Conservation (phyloP, 2,888 invertebrate species). For the Caenorhabditis angaria region DNA sequence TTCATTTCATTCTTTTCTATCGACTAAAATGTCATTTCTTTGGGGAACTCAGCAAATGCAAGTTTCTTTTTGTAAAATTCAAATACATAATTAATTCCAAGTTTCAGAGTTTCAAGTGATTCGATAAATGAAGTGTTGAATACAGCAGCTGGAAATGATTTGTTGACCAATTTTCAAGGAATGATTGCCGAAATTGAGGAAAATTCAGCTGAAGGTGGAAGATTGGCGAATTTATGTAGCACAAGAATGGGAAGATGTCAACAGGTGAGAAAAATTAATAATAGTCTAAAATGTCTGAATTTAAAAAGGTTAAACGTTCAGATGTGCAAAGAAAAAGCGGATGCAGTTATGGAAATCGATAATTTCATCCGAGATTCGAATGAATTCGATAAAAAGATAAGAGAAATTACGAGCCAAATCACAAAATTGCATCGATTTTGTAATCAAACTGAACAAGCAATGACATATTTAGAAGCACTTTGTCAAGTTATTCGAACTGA, state of each 20-base stretch:
- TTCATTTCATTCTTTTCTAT: neutral
- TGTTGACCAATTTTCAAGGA: slow-evolving; percentile 46
- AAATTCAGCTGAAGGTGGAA: slow-evolving; percentile 45
- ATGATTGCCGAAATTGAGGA: slow-evolving; percentile 40
- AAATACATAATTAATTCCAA: neutral
- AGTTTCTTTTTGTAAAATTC: neutral
- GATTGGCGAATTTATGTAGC: slow-evolving; percentile 55
- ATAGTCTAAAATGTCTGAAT: neutral
- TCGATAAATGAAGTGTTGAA: slow-evolving; percentile 49
- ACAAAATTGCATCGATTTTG: slow-evolving; percentile 53
- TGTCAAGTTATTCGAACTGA: slow-evolving; percentile 42
- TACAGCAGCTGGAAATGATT: slow-evolving; percentile 49
- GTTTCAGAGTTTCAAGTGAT: slow-evolving; percentile 41
- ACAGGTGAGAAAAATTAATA: slow-evolving; percentile 34
- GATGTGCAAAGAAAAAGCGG: slow-evolving; percentile 55
- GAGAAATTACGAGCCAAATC: slow-evolving; percentile 48
- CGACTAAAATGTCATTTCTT: slow-evolving; percentile 15
- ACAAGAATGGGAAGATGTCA: slow-evolving; percentile 57
- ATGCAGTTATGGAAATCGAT: slow-evolving; percentile 52
- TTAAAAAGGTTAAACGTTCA: slow-evolving; percentile 4
- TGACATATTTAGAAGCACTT: slow-evolving; percentile 59
- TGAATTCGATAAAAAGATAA: slow-evolving; percentile 48
- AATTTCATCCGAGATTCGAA: slow-evolving; percentile 44
- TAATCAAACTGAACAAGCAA: slow-evolving; percentile 57
- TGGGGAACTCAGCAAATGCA: slow-evolving; percentile 14